These are phyloP conservation scores for Gephyroberyx darwinii DNA, from an alignment of 2,797 vertebrate genomes.

Conservation along the genomic window DNA sequence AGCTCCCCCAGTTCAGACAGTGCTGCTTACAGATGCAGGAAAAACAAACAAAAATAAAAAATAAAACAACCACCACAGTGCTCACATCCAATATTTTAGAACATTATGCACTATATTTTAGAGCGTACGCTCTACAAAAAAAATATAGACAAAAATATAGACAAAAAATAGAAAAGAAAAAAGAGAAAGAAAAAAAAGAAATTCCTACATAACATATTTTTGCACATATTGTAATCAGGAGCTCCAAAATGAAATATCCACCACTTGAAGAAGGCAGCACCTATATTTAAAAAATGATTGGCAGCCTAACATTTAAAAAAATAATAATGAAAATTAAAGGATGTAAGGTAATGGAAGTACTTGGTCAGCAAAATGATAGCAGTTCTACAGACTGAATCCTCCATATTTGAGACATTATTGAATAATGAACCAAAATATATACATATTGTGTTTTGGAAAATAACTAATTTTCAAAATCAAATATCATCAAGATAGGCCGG, in stretches of 20 bases:
- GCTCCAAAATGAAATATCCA: slow-evolving; percentile 9
- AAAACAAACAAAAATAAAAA: slow-evolving; percentile 46
- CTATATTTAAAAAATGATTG: not conserved
- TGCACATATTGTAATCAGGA: slow-evolving; percentile 23
- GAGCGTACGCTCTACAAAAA: not conserved
- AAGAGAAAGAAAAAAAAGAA: too few relatives aligned
- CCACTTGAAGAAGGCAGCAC: slow-evolving; percentile 10
- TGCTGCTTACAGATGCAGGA: slow-evolving; percentile 34
- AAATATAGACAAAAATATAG: too few relatives aligned
- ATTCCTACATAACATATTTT: not conserved
- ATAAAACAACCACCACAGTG: slow-evolving; percentile 34
- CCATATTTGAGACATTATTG: not conserved
- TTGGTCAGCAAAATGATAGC: not conserved
- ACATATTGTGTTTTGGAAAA: too few relatives aligned
- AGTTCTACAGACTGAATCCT: not conserved
- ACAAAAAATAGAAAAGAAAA: not conserved
- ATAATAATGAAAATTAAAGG: not conserved
- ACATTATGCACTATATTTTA: slow-evolving; percentile 18
- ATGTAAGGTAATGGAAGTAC: not conserved
- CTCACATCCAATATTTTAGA: slow-evolving; percentile 35
- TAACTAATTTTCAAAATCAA: too few relatives aligned
- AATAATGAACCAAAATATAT: not conserved
- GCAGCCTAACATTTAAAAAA: too few relatives aligned
- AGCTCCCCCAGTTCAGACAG: slow-evolving; percentile 48
- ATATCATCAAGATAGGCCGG: too few relatives aligned